Base-by-base conservation (phyloP, 2,797 vertebrate species). In the Rhodeus uyekii region DNA sequence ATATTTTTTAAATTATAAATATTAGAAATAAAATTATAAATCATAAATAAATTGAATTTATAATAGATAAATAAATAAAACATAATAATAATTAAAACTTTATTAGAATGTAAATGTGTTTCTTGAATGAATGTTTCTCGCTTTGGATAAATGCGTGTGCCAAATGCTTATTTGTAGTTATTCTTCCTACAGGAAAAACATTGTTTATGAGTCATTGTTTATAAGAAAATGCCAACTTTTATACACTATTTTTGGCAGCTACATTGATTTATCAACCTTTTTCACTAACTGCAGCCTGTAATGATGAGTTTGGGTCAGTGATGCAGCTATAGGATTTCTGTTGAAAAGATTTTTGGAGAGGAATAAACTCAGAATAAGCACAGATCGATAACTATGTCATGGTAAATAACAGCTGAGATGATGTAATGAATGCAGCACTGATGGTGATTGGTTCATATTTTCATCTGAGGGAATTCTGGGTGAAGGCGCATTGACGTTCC, bases 401-500 rank as follows among this genome's bases (percentile, higher is more conserved):
- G 22, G 82, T 74, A 84, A 86, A 86, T 83, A 86, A 81, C 85
- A 84, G 78, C 74, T 22, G 50, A n/a, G 44, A 69, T 58, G 77
- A 39, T 86, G 78, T 86, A 83, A 74, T 67, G 73, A 80, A 83
- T 61, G 74, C 65, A 32, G 65, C 74, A 50, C 61, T 83, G 34
- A 38, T 34, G 24, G 58, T 39, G 71, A 53, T 46, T 69, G 76
- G 69, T 50, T 79, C 63, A 69, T 16, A 46, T 75, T 85, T 78
- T 60, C 55, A 80, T 78, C 74, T 13, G 64, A 58, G 63, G 60
- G 63, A 69, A 82, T 76, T 69, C 69, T 58, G 53, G 71, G 69
- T 78, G 77, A 78, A 73, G 53, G 58, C 53, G 34, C 76, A 82
- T 74, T 71, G 84, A 76, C 61, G 24, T 71, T 67, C 72, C 63